These are phyloP conservation scores for Syngnathus scovelli DNA, from an alignment of 2,113 vertebrate species.

Conservation along the genomic window DNA sequence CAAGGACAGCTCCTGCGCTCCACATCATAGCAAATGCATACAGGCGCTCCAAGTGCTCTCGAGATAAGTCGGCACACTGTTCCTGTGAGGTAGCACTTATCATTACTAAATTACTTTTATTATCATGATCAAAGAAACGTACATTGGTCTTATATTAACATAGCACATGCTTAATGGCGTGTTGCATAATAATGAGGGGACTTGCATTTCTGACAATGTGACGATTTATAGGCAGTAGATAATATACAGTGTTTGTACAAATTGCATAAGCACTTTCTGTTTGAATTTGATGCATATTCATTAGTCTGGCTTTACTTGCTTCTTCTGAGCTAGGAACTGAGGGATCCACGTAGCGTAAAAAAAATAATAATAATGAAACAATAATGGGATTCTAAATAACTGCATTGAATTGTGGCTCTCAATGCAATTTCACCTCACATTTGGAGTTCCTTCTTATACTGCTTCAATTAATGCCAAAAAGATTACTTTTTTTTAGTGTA, in stretches of 20 bases:
- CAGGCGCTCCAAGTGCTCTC: slow-evolving; percentile 78
- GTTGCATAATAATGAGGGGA: background rate
- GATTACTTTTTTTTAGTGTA: background rate
- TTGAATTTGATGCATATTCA: background rate
- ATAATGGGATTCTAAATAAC: too few species aligned
- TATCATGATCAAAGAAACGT: background rate
- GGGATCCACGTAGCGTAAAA: too few species aligned
- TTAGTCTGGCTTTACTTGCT: background rate
- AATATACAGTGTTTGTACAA: background rate
- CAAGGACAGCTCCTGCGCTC: slow-evolving; percentile 86
- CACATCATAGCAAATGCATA: slow-evolving; percentile 93
- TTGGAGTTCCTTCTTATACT: background rate
- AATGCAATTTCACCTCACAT: background rate
- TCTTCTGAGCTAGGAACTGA: too few species aligned
- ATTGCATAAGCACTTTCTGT: background rate
- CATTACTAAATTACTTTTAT: background rate
- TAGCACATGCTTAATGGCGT: background rate
- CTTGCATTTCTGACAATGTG: background rate
- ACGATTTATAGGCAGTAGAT: too few species aligned
- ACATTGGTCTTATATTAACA: background rate
- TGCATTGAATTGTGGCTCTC: background rate
- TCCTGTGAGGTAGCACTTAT: slow-evolving; percentile 69
- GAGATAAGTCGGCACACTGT: slow-evolving; percentile 74
- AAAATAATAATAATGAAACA: too few species aligned
- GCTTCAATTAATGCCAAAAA: background rate